Percentiles rank a stretch among this genome's conserved stretches.
phyloP scores from a whole-genome alignment of 2,113 vertebrate species.

The Athene noctua region DNA sequence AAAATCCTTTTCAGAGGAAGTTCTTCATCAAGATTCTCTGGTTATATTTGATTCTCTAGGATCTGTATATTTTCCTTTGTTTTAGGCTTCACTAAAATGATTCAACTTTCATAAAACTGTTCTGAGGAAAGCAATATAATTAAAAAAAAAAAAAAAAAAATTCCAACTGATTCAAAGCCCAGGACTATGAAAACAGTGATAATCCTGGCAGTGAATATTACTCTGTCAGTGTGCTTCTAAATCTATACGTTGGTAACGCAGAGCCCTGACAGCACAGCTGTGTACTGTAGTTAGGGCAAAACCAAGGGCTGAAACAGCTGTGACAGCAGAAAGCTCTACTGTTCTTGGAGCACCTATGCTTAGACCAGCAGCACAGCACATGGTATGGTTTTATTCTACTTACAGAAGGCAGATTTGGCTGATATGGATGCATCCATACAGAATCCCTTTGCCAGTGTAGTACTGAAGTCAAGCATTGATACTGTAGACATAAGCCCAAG shows the following conservation, averaged over 20 bases:
- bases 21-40: neutral
- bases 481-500: neutral
- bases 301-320: neutral
- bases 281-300: neutral
- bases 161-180: neutral
- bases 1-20: neutral
- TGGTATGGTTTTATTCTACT: neutral
- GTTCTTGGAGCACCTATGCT: neutral
- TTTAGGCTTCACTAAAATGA: neutral
- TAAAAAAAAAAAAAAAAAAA: neutral
- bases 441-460: neutral
- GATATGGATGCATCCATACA: neutral
- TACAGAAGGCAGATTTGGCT: neutral
- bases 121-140: neutral
- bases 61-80: neutral
- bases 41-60: neutral
- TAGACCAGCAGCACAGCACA: neutral
- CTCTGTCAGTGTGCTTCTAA: neutral
- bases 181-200: neutral
- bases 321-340: neutral
- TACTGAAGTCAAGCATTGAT: neutral
- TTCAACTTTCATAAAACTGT: neutral
- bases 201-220: neutral
- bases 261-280: neutral
- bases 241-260: neutral